Percentiles rank a stretch among this genome's conserved stretches.
These are phyloP conservation scores for Folsomia manolachei DNA, from an alignment of 2,888 invertebrate species.

Conservation along the genomic window DNA sequence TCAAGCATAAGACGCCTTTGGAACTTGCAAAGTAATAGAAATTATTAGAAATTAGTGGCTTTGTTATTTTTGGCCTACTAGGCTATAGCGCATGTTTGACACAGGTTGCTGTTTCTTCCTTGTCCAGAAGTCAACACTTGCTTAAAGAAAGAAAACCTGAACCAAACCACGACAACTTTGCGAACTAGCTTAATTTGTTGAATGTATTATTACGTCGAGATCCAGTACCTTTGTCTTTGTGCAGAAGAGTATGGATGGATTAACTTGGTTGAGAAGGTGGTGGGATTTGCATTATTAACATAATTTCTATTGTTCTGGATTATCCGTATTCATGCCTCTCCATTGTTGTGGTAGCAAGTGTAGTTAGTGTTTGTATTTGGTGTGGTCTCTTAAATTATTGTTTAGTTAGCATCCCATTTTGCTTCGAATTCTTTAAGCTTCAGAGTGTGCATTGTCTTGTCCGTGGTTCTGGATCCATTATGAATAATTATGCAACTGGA, in stretches of 20 bases:
- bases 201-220: neutral
- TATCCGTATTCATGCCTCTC: neutral
- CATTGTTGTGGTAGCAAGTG: neutral
- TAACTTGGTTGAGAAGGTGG: neutral
- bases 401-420: neutral
- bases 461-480: neutral
- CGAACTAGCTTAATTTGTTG: neutral
- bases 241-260: neutral
- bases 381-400: neutral
- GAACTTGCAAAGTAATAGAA: too few relatives aligned
- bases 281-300: conserved; percentile 7
- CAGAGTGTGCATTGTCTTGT: neutral
- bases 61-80: too few relatives aligned
- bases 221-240: neutral
- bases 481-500: too few relatives aligned
- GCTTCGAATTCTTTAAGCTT: neutral
- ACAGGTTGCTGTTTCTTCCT: neutral
- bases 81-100: neutral
- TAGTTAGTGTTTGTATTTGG: neutral
- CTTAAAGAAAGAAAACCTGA: neutral
- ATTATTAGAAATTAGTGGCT: too few relatives aligned
- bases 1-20: too few relatives aligned
- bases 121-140: conserved; percentile 4
- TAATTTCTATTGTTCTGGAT: neutral
- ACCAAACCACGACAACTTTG: neutral